Evolutionary conservation across 2,797 vertebrate genomes (phyloP), one percentile per base, ranked within the genome.

Genomic region (Argya squamiceps): DNA sequence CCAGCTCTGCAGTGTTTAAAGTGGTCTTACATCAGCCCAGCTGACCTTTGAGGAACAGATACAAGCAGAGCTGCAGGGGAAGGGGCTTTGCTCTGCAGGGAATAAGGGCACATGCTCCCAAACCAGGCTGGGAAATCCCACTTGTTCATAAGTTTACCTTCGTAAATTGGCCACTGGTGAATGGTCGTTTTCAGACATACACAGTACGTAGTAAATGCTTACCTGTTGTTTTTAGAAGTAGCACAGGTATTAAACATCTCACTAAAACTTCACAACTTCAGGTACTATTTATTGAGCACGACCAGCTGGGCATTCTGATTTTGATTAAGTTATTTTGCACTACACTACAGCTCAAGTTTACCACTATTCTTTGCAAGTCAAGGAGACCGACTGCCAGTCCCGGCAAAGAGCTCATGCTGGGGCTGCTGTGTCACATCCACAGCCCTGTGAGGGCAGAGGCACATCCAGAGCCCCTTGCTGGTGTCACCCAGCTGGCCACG

Each of bases 391-490:
- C 22, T 55, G 47, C 32, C 2, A 3, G 26, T 32, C 36, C 34
- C 0, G 1, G 46, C 36, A 27, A 64, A 73, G 30, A 76, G 39
- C 3, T 67, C 0, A 0, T 26, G 50, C 29, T 3, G 1, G 13
- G 39, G 62, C 58, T 49, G 50, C 67, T 26, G 49, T 23, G 34
- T 8, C 23, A 41, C 37, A 21, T 32, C 27, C 1, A 2, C 11
- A 22, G n/a, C 20, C 36, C 56, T 67, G 32, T 12, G 12, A 55
- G 29, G 16, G 44, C 47, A 67, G 17, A 50, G 41, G 14, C 55
- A 36, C 4, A 32, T n/a, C 39, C 27, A 63, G 80, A 80, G 34
- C 12, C 16, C 24, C 29, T 50, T 32, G 22, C 21, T 36, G 23
- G 19, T 9, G 21, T 22, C 55, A 52, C 21, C 46, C 47, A 22